Conservation (phyloP, 2,113 vertebrate species). For the Limnothrissa miodon region DNA sequence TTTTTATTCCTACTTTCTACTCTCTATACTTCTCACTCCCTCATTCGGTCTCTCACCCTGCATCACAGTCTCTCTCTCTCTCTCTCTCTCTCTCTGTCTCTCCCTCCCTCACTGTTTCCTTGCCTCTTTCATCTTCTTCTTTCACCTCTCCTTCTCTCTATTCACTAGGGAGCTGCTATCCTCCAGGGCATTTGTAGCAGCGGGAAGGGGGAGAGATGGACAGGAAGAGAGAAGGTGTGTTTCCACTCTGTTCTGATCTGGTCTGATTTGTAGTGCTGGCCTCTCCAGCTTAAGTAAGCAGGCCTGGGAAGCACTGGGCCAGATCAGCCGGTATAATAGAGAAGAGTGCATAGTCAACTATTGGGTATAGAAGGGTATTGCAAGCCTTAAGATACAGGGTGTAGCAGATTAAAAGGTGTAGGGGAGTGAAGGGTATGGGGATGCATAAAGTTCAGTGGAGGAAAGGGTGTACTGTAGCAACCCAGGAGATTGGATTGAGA, state of each 20-base stretch:
- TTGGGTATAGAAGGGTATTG: neutral
- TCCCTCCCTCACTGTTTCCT: neutral
- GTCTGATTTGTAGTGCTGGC: neutral
- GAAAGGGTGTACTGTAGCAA: neutral
- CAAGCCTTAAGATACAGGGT: constrained; percentile 8
- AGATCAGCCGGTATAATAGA: neutral
- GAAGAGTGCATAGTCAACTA: neutral
- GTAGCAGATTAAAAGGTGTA: neutral
- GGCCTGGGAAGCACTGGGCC: neutral
- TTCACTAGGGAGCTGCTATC: constrained; percentile 43
- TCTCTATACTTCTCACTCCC: constrained; percentile 35
- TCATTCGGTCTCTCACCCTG: neutral
- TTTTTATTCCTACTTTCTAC: constrained; percentile 33
- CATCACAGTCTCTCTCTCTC: neutral
- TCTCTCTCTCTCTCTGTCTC: neutral
- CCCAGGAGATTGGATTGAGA: too few relatives aligned
- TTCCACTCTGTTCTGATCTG: neutral
- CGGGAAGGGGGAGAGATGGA: constrained; percentile 19
- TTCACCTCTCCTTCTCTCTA: neutral
- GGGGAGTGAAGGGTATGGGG: neutral
- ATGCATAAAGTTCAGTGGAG: neutral
- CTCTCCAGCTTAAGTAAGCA: neutral
- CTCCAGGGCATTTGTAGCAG: constrained; percentile 30
- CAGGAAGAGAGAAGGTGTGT: constrained; percentile 29
- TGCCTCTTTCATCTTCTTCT: neutral